Base-by-base conservation (phyloP, 2,888 invertebrate genomes). In the Icerya purchasi region DNA sequence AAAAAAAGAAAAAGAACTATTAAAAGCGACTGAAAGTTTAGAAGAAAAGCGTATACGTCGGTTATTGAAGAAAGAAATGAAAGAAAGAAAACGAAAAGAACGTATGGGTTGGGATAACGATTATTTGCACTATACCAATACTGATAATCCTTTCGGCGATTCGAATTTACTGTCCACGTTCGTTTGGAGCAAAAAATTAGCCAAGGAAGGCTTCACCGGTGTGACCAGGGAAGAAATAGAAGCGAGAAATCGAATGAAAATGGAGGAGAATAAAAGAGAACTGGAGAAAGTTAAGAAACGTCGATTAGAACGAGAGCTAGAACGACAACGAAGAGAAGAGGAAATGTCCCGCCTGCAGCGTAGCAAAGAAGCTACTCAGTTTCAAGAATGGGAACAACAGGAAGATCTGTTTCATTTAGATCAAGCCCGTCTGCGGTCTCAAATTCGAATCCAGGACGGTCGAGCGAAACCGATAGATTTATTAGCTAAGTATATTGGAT, bases 141-240 rank as follows among this genome's bases (percentile, higher is more conserved):
- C 88, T 57, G 96, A 98, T 72, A 98, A 98, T 74, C 98, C 98
- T 0, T 98, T 97, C 72, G 97, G 97, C 0, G 98, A 98, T 76
- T 88, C 89, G 0, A 91, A 92, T 67, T 78, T 98, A 50, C 79
- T 94, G 3, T 85, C 94, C 36, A 88, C 92, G 0, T 99, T 98
- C 73, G 88, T 94, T 0, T 99, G 98, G 98, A 78, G 78, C 22
- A 97, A 97, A 72, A 98, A 99, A 71, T 75, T 96, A 55, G 86
- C 93, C 61, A 89, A 91, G 67, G 92, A 96, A 69, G 98, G 97
- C 0, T 75, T 91, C 1, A 79, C 82, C 56, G 81, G 82, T 61
- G 81, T 86, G 0, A 81, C 81, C 20, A 75, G 79, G 19, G 86
- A 88, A 66, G 85, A 91, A 65, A 74, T 94, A 0, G 91, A 93